phyloP scores from a whole-genome alignment of 2,888 invertebrate genomes.

The Meandrusa payeni region DNA sequence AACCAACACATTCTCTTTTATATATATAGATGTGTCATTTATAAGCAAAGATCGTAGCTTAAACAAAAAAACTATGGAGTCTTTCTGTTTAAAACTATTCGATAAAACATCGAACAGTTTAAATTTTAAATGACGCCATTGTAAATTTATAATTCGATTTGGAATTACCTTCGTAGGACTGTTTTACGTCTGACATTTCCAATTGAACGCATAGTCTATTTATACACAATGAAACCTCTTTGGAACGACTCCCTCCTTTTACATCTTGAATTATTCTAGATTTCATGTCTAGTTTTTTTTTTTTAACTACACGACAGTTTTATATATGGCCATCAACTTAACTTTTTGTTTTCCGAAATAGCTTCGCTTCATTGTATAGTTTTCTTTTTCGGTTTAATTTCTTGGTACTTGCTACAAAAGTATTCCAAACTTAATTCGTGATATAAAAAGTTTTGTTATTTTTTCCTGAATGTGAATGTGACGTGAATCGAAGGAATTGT shows the following conservation, averaged over 20 bases:
- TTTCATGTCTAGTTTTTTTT: conserved; percentile 17
- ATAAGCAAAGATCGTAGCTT: too few relatives aligned
- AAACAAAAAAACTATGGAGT: too few relatives aligned
- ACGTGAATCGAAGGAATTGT: conserved; percentile 17
- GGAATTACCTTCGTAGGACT: conserved; percentile 10
- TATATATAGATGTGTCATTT: too few relatives aligned
- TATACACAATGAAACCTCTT: conserved; percentile 17
- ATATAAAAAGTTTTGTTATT: conserved; percentile 12
- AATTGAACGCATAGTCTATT: conserved; percentile 17
- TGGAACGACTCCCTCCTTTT: conserved; percentile 12
- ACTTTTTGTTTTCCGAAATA: conserved; percentile 12
- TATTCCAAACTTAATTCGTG: not conserved
- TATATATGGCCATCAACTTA: conserved; percentile 13
- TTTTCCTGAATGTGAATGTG: conserved; percentile 6
- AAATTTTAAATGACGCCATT: conserved; percentile 21
- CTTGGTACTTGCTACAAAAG: not conserved
- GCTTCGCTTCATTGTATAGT: not conserved
- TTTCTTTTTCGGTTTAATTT: conserved; percentile 4
- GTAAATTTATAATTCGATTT: conserved; percentile 19
- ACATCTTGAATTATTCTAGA: conserved; percentile 17
- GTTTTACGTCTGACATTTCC: conserved; percentile 23
- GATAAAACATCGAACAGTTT: conserved; percentile 24
- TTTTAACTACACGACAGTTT: conserved; percentile 10
- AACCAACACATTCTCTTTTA: too few relatives aligned
- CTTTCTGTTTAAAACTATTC: too few relatives aligned